Conservation (phyloP, 1,140 invertebrate species). For the Uloborus diversus region DNA sequence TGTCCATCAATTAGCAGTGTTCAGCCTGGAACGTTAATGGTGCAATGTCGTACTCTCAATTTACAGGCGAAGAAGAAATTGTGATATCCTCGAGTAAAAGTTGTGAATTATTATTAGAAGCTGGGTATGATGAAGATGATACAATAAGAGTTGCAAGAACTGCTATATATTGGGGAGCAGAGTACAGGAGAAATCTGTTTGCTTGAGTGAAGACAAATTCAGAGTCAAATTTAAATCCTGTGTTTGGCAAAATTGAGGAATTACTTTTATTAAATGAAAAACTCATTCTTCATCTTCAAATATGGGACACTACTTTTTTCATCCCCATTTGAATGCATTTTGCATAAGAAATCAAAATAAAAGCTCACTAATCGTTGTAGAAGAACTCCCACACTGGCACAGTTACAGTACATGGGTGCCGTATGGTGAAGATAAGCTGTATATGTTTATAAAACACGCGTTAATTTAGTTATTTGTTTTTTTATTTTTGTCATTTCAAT, state of each 20-base stretch:
- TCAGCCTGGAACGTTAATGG: not conserved
- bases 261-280: not conserved
- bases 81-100: not conserved
- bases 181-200: not conserved
- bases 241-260: not conserved
- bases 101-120: not conserved
- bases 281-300: not conserved
- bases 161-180: not conserved
- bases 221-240: not conserved
- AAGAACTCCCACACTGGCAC: not conserved
- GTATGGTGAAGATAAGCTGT: not conserved
- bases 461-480: not conserved
- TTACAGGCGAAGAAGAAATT: not conserved
- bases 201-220: not conserved
- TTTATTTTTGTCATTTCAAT: not conserved
- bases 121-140: not conserved
- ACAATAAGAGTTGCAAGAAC: not conserved
- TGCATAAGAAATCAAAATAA: not conserved
- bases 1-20: not conserved
- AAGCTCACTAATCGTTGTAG: not conserved
- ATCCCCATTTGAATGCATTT: slow-evolving; percentile 13
- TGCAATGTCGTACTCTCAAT: too few relatives aligned
- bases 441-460: not conserved
- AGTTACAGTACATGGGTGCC: not conserved
- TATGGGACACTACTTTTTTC: not conserved